These are phyloP conservation scores for Ctenopoma kingsleyae DNA, from an alignment of 2,797 vertebrate genomes.

Conservation along the genomic window DNA sequence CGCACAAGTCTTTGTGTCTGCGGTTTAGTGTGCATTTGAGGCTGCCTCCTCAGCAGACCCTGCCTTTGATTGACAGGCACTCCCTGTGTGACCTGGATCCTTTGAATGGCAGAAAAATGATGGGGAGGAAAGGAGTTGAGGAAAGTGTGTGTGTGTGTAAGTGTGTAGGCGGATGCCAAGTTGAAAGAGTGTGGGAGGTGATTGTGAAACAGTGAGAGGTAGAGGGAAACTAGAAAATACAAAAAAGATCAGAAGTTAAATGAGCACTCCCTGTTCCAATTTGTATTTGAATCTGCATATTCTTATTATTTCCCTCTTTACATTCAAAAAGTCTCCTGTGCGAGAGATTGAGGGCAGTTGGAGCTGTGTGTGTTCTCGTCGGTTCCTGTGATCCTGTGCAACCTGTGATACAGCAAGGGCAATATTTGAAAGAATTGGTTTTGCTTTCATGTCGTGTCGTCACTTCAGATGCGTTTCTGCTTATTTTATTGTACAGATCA, in stretches of 20 bases:
- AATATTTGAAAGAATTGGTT: neutral
- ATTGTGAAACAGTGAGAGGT: slow-evolving; percentile 12
- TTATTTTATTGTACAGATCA: slow-evolving; percentile 13
- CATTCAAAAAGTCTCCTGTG: neutral
- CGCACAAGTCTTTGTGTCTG: slow-evolving; percentile 3
- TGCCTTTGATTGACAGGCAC: slow-evolving; percentile 49
- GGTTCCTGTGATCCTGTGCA: neutral
- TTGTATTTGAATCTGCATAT: slow-evolving; percentile 14
- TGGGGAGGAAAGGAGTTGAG: slow-evolving; percentile 6
- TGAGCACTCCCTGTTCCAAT: neutral
- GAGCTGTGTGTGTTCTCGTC: slow-evolving; percentile 1
- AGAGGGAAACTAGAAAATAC: neutral
- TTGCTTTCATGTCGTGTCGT: neutral
- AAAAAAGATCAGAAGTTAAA: slow-evolving; percentile 7
- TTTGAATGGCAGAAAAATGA: slow-evolving; percentile 49
- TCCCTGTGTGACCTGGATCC: slow-evolving; percentile 19
- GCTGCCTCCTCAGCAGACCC: slow-evolving; percentile 26
- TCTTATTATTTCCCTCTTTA: slow-evolving; percentile 12
- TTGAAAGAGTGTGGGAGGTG: slow-evolving; percentile 35
- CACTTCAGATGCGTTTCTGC: neutral
- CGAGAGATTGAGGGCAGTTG: neutral
- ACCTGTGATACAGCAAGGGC: neutral
- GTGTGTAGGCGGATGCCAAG: slow-evolving; percentile 18
- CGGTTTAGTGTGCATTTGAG: slow-evolving; percentile 15
- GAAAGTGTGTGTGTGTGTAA: neutral